Base-by-base conservation (phyloP, 2,888 invertebrate genomes). In the Spilosoma lubricipeda region DNA sequence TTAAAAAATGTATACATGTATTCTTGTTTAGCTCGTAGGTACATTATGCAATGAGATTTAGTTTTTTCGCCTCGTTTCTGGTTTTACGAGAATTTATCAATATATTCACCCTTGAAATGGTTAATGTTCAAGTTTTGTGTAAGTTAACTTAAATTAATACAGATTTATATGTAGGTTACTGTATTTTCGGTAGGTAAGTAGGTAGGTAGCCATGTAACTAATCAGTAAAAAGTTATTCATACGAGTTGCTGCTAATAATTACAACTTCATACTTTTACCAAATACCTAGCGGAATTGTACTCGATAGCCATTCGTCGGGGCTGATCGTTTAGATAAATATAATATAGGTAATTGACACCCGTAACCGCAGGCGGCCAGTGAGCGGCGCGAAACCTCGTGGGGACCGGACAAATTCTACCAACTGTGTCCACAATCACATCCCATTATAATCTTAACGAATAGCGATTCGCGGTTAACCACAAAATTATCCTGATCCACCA, bases 381-480 rank as follows among this genome's bases (percentile, higher is more conserved):
- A 82, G 76, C 80, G 78, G 80, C 81, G 81, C 78, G 82, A 88
- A 90, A 70, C 89, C 91, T 89, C 89, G 88, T 65, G 71, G 71
- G 71, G 64, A 71, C 64, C 13, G 33, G 89, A 92, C 92, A 93
- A 94, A 93, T 90, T 92, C 82, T 76, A 75, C 78, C 83, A 79
- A 84, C 84, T 80, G 79, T 75, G 77, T 78, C 82, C 92, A 85
- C 86, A 89, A 89, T 87, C 88, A 89, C 90, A 89, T 87, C 92
- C 93, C 89, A 93, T 94, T 94, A 94, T 92, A 89, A 92, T 95
- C 94, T 94, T 95, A 95, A 93, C 95, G 94, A 95, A 95, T 95
- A 89, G 92, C 93, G 88, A 87, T 88, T 90, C 91, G 94, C 91
- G 95, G 94, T 94, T 95, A 95, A 95, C 95, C 95, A 87, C 95